Conservation (phyloP, 2,888 invertebrate genomes). For the Portevinia maculata region DNA sequence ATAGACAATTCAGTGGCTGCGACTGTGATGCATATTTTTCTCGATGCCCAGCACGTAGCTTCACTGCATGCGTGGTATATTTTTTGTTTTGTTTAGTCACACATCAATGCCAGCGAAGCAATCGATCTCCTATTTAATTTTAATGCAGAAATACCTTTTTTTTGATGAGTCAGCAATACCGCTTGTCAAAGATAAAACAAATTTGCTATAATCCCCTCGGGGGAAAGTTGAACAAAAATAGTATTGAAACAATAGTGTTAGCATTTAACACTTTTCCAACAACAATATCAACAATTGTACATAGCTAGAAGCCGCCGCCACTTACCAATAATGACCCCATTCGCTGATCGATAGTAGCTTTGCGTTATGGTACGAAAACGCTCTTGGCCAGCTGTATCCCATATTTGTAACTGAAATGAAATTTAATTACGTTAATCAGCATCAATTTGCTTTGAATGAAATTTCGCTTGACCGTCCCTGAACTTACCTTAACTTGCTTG, state of each 20-base stretch:
- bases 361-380: constrained; percentile 98
- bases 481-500: constrained; percentile 94
- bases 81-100: constrained; percentile 8
- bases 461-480: constrained; percentile 5
- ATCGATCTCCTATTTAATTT: not conserved
- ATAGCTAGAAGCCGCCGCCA: not conserved
- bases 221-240: constrained; percentile 50
- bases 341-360: constrained; percentile 97
- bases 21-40: constrained; percentile 17
- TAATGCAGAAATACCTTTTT: constrained; percentile 1
- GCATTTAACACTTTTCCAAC: not conserved
- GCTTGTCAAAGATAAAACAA: constrained; percentile 17
- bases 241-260: constrained; percentile 38
- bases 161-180: constrained; percentile 37
- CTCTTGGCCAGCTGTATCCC: constrained; percentile 99
- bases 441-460: not conserved
- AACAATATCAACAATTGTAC: constrained; percentile 18
- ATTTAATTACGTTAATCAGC: constrained; percentile 9
- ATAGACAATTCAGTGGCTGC: constrained; percentile 16
- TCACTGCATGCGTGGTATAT: constrained; percentile 2
- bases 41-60: constrained; percentile 23
- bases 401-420: constrained; percentile 87
- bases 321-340: constrained; percentile 95
- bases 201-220: constrained; percentile 10
- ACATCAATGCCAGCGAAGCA: constrained; percentile 37